These are phyloP conservation scores for Melangyna quadrimaculata DNA, from an alignment of 2,888 invertebrate genomes.

Conservation along the genomic window DNA sequence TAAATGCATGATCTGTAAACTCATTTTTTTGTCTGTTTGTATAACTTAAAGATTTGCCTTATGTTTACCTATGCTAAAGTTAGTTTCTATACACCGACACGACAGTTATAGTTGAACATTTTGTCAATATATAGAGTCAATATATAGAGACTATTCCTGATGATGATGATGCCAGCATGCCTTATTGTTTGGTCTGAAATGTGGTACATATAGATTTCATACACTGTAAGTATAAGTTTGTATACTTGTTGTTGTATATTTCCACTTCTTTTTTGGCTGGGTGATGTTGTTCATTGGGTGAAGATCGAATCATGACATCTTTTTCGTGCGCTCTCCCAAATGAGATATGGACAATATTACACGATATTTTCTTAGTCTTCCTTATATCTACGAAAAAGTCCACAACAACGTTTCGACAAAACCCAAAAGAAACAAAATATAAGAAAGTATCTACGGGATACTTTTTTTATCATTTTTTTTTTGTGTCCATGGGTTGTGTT, in stretches of 20 bases:
- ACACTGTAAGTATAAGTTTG: background rate
- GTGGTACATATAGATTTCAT: slow-evolving; percentile 34
- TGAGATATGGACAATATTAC: slow-evolving; percentile 71
- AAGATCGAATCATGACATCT: slow-evolving; percentile 77
- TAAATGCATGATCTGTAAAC: slow-evolving; percentile 72
- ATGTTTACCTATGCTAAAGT: background rate
- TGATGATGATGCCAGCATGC: slow-evolving; percentile 6
- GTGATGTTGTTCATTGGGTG: slow-evolving; percentile 77
- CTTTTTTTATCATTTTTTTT: background rate
- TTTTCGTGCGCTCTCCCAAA: slow-evolving; percentile 74
- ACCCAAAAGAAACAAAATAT: slow-evolving; percentile 6
- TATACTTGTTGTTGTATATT: background rate
- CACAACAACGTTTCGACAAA: background rate
- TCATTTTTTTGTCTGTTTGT: slow-evolving; percentile 30
- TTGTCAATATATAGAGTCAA: no score
- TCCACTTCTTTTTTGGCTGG: slow-evolving; percentile 64
- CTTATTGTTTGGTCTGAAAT: slow-evolving; percentile 51
- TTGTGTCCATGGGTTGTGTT: background rate
- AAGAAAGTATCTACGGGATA: slow-evolving; percentile 44
- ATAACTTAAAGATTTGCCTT: background rate
- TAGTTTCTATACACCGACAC: slow-evolving; percentile 29
- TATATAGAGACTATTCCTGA: no score
- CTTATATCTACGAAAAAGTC: slow-evolving; percentile 31
- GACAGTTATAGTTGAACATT: slow-evolving; percentile 45
- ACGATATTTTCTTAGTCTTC: slow-evolving; percentile 63